Conservation (phyloP, 2,797 vertebrate genomes). For the Tamandua tetradactyla region DNA sequence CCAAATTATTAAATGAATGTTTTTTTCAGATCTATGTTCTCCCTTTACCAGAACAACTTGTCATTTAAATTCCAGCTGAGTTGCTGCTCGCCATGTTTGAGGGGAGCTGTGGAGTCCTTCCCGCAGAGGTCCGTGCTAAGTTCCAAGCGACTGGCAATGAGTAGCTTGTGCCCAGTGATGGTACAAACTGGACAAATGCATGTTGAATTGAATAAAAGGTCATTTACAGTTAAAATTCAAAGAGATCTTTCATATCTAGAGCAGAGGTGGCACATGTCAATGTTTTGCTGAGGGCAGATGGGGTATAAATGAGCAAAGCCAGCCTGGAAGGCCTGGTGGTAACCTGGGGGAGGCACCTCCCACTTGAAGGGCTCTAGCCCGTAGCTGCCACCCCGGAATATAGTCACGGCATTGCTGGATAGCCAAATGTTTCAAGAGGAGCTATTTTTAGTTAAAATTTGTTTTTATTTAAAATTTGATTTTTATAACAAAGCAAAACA, state of each 20-base stretch:
- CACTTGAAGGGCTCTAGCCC: neutral
- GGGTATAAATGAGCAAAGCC: neutral
- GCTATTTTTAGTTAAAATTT: neutral
- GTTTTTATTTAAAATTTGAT: neutral
- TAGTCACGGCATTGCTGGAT: neutral
- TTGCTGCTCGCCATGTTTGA: constrained; percentile 19
- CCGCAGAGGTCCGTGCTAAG: constrained; percentile 5
- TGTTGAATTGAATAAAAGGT: neutral
- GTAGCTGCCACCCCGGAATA: neutral
- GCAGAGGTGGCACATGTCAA: neutral
- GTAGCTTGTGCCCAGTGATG: neutral
- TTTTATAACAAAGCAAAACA: constrained; percentile 5
- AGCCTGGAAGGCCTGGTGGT: neutral
- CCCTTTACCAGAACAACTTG: neutral
- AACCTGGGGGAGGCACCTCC: neutral
- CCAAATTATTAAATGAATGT: constrained; percentile 50
- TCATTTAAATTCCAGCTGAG: constrained; percentile 22
- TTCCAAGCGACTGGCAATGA: neutral
- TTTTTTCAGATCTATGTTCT: constrained; percentile 41
- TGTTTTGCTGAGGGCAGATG: neutral
- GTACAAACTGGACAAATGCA: neutral
- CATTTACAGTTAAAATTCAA: neutral
- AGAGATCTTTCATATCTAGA: neutral
- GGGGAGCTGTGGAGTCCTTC: neutral
- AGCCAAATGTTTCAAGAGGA: neutral